Conservation (phyloP, 1,140 invertebrate genomes). For the Neodiprion fabricii region DNA sequence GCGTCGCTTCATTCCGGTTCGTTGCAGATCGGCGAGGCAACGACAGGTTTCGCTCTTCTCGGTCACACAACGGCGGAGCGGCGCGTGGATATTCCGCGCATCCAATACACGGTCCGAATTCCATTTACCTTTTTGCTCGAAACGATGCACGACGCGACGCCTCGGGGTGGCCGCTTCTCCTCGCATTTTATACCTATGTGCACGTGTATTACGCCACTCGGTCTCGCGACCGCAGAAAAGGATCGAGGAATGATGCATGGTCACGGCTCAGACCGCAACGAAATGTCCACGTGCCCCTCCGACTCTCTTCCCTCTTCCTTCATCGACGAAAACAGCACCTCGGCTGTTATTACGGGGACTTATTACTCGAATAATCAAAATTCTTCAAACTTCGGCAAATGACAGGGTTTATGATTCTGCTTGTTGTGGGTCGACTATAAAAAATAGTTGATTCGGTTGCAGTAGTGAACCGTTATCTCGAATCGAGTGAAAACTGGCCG, state of each 20-base stretch:
- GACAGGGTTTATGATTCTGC: too few relatives aligned
- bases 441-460: too few relatives aligned
- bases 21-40: neutral
- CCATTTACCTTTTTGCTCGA: neutral
- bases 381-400: too few relatives aligned
- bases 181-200: too few relatives aligned
- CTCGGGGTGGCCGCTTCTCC: neutral
- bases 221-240: constrained; percentile 47
- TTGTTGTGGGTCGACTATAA: too few relatives aligned
- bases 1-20: constrained; percentile 26
- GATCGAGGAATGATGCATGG: constrained; percentile 35
- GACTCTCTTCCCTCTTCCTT: constrained; percentile 18
- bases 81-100: neutral
- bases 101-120: neutral
- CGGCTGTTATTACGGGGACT: too few relatives aligned
- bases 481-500: too few relatives aligned
- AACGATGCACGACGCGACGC: neutral
- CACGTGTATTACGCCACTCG: neutral
- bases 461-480: too few relatives aligned
- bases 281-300: constrained; percentile 45
- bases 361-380: too few relatives aligned
- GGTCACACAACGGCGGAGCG: neutral
- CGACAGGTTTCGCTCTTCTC: neutral
- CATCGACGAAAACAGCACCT: neutral
- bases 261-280: constrained; percentile 51